Conservation (phyloP, 2,113 vertebrate genomes). For the Hiodon tergisus region DNA sequence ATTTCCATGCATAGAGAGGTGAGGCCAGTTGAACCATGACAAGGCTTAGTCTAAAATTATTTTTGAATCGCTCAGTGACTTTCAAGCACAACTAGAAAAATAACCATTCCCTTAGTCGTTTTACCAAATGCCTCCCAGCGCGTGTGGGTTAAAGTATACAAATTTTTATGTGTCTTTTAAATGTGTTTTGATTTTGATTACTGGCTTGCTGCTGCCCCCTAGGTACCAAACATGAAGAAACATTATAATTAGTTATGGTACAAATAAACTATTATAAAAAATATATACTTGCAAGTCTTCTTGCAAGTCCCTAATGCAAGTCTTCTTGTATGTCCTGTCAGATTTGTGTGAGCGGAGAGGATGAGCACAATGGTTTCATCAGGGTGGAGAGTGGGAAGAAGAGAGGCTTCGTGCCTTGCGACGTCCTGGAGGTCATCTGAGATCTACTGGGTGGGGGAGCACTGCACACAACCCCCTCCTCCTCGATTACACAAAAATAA, state of each 20-base stretch:
- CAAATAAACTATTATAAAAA: too few relatives aligned
- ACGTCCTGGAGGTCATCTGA: constrained; percentile 89
- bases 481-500: background rate
- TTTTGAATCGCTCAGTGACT: constrained; percentile 33
- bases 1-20: constrained; percentile 30
- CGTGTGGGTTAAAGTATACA: too few relatives aligned
- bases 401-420: constrained; percentile 82
- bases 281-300: too few relatives aligned
- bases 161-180: too few relatives aligned
- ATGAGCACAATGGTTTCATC: constrained; percentile 82
- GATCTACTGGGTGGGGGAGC: background rate
- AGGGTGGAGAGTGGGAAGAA: constrained; percentile 87
- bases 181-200: constrained; percentile 19
- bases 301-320: too few relatives aligned
- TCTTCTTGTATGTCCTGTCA: constrained; percentile 48
- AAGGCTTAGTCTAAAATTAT: background rate
- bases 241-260: too few relatives aligned
- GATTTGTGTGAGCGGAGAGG: constrained; percentile 87
- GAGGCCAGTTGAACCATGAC: background rate
- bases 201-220: background rate
- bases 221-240: too few relatives aligned
- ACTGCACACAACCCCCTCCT: background rate
- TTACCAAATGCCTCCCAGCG: too few relatives aligned
- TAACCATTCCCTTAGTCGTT: too few relatives aligned
- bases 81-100: background rate